A percentile compares a stretch with the other conserved stretches of the same genome.
These are phyloP conservation scores for Eupithecia subfuscata DNA, from an alignment of 2,888 invertebrate genomes.

Conservation along the genomic window DNA sequence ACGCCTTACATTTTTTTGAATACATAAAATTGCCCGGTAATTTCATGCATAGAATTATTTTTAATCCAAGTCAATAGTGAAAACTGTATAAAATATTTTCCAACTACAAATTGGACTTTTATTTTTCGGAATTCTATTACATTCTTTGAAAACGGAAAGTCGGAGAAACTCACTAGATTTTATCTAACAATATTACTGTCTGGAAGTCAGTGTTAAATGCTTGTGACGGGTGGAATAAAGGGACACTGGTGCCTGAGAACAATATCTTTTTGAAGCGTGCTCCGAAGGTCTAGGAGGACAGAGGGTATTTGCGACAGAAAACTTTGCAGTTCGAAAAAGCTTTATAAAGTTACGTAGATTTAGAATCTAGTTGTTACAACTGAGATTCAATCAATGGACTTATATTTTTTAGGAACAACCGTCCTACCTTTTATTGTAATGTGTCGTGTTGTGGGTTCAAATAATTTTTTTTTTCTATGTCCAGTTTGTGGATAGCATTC, in stretches of 20 bases:
- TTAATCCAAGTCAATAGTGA: neutral
- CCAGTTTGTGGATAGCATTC: neutral
- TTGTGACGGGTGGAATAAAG: conserved; percentile 61
- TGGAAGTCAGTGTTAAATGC: conserved; percentile 70
- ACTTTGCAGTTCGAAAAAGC: neutral
- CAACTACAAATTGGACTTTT: conserved; percentile 31
- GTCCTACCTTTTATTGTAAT: too few species aligned
- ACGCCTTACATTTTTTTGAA: neutral
- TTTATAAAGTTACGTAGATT: neutral
- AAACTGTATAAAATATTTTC: conserved; percentile 13
- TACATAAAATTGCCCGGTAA: neutral
- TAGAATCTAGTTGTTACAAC: neutral
- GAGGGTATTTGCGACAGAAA: conserved; percentile 19
- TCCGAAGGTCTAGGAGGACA: conserved; percentile 28
- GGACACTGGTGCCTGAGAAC: conserved; percentile 57
- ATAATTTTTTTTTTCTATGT: too few species aligned
- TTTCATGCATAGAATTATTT: neutral
- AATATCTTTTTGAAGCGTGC: conserved; percentile 51
- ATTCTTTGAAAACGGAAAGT: conserved; percentile 24
- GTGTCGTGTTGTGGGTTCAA: too few species aligned
- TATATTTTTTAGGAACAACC: too few species aligned
- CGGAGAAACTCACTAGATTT: conserved; percentile 58
- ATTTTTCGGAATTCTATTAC: conserved; percentile 33
- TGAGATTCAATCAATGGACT: neutral
- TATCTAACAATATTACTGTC: conserved; percentile 66